phyloP scores from a whole-genome alignment of 2,113 vertebrate genomes.

The Tonatia bakeri region DNA sequence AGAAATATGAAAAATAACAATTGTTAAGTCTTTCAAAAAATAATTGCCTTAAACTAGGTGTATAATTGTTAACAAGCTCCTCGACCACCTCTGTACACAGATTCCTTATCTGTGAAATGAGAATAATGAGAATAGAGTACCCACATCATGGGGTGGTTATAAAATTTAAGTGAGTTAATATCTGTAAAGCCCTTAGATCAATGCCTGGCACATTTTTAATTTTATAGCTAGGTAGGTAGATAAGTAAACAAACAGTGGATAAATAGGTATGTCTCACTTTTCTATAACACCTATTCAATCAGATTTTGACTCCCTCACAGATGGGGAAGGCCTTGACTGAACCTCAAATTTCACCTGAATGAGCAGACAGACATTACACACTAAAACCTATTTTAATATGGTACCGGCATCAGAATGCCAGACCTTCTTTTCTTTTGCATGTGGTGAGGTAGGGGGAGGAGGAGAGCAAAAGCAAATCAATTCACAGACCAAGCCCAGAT shows the following conservation, averaged over 20 bases:
- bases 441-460: background rate
- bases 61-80: background rate
- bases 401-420: background rate
- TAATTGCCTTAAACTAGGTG: background rate
- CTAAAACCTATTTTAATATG: background rate
- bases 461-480: background rate
- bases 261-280: background rate
- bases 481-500: slow-evolving; percentile 59
- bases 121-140: background rate
- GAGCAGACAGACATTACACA: background rate
- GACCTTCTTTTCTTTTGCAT: background rate
- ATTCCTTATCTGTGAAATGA: background rate
- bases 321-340: background rate
- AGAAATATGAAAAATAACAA: background rate
- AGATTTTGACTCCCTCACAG: background rate
- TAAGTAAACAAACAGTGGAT: background rate
- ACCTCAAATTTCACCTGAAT: background rate
- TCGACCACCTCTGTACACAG: background rate
- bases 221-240: background rate
- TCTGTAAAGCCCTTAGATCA: background rate
- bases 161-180: background rate
- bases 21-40: background rate
- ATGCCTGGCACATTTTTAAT: background rate
- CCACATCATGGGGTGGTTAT: background rate
- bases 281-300: background rate